Percentiles rank a stretch among this genome's conserved stretches.
Evolutionary conservation across 2,888 invertebrate genomes (phyloP).

Genomic region (Cenopis cana): DNA sequence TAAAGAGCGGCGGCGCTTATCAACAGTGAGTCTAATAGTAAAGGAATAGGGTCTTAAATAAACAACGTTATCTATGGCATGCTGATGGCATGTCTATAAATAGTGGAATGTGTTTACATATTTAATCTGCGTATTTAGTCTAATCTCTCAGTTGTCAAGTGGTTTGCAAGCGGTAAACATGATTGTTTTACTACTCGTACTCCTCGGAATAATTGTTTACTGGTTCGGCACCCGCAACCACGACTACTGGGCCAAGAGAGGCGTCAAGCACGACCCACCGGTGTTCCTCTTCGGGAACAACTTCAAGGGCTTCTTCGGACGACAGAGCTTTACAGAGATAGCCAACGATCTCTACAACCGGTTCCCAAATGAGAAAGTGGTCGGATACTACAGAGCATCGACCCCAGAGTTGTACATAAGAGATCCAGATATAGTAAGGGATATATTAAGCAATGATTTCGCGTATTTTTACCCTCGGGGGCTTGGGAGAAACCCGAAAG

Average conservation of each 20-base stretch:
- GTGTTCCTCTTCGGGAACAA: constrained; percentile 40
- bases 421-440: constrained; percentile 63
- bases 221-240: constrained; percentile 47
- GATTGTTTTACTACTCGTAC: constrained; percentile 1
- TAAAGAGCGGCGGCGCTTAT: background rate
- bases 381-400: constrained; percentile 65
- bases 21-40: background rate
- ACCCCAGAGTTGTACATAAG: constrained; percentile 65
- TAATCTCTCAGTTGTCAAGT: background rate
- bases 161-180: constrained; percentile 5
- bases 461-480: constrained; percentile 61
- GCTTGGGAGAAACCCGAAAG: constrained; percentile 33
- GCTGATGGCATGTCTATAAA: too few relatives aligned
- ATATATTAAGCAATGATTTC: constrained; percentile 60
- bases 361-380: constrained; percentile 66
- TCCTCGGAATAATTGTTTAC: constrained; percentile 18
- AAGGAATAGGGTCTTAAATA: background rate
- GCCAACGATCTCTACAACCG: constrained; percentile 58
- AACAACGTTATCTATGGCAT: background rate
- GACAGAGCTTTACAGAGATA: constrained; percentile 32
- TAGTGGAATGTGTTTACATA: background rate
- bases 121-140: background rate
- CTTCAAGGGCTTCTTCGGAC: constrained; percentile 24
- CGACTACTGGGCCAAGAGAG: constrained; percentile 50
- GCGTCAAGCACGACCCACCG: constrained; percentile 46